Base-by-base conservation (phyloP, 2,113 vertebrate species). In the Prunella himalayana region DNA sequence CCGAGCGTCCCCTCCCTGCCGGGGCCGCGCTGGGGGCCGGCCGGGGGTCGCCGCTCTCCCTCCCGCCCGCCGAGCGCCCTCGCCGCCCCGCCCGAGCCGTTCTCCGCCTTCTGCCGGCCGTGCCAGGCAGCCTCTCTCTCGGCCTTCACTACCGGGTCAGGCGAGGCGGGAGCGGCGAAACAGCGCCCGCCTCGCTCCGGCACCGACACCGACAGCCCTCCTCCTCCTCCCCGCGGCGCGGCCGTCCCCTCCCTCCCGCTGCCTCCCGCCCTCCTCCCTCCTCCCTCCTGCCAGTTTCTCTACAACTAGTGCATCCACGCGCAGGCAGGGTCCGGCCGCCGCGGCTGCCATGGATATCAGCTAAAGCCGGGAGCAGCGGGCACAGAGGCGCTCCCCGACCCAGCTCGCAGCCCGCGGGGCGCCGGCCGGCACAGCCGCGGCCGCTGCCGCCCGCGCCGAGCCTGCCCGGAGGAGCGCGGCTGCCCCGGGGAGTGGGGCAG, bases 321-420 rank as follows among this genome's bases (percentile, higher is more conserved):
- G 31, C 76, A 63, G 70, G 69, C 90, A 92, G 86, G 81, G 92
- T 95, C 92, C 87, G 81, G 94, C 95, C 82, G 96, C 95, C 68
- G 96, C 95, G 88, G 96, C 97, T 97, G 97, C 97, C 97, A 98
- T 98, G 98, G 98, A 94, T 96, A 95, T 97, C 96, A 89, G 98
- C 97, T 98, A 97, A 88, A 93, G 97, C 72, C 86, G 94, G 80
- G 47, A 91, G 70, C 15, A 94, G 93, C 82, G 90, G 86, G 83
- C 86, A 66, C 63, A 42, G 18, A 87, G 75, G 60, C 93, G 85
- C 91, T 85, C 86, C 91, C 86, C 31, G 31, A 82, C 50, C 60
- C 66, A 70, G 81, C 95, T 94, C 89, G 39, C 59, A 88, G 60
- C 83, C 89, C 75, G 89, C 96, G 76, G 91, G 72, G 84, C 86